These are phyloP conservation scores for Eurytoma adleriae DNA, from an alignment of 2,888 invertebrate species.

Conservation along the genomic window DNA sequence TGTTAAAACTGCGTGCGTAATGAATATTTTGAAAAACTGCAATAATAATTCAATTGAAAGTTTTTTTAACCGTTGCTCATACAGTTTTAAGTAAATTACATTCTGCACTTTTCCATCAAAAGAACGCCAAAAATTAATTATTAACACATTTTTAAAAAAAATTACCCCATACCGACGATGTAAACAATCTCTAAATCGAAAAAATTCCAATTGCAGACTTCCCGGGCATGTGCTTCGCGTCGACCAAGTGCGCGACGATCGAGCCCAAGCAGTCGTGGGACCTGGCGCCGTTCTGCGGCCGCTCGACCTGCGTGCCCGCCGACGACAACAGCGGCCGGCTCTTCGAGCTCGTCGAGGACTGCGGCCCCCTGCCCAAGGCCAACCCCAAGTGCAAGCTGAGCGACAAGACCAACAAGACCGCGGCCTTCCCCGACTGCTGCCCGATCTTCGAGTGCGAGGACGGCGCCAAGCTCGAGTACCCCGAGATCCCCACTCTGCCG, in stretches of 20 bases:
- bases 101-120: not conserved
- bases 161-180: no score
- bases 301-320: constrained; percentile 89
- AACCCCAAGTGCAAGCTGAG: constrained; percentile 93
- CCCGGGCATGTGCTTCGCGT: constrained; percentile 94
- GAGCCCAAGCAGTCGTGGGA: constrained; percentile 92
- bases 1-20: no score
- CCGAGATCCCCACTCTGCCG: constrained; percentile 83
- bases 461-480: constrained; percentile 90
- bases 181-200: not conserved
- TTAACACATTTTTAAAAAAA: not conserved
- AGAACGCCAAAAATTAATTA: not conserved
- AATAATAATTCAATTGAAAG: no score
- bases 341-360: constrained; percentile 91
- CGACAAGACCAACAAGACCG: constrained; percentile 93
- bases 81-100: not conserved
- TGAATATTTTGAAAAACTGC: no score
- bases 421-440: constrained; percentile 91
- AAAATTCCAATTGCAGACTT: constrained; percentile 83
- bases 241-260: constrained; percentile 91
- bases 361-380: constrained; percentile 90
- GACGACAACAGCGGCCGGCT: constrained; percentile 87
- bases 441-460: constrained; percentile 91
- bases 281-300: constrained; percentile 92
- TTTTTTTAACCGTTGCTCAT: no score